Evolutionary conservation across 2,113 vertebrate species (phyloP), one percentile per base, ranked within the genome.

Genomic region (Ailurus styani): DNA sequence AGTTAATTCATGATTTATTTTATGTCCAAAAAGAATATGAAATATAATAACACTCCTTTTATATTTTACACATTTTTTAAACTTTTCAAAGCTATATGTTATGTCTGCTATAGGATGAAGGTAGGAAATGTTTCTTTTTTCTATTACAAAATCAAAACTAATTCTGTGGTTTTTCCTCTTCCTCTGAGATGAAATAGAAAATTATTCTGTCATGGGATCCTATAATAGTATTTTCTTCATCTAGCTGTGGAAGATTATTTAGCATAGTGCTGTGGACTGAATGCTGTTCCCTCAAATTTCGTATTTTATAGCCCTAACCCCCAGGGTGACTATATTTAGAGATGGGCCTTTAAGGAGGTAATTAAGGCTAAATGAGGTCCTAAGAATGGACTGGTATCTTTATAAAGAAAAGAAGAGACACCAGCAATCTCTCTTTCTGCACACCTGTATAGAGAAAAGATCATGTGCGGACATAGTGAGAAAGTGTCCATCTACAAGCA

Each of bases 201-300:
- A 4, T 7, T 54, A 6, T 62, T 34, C 12, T 47, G 6, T 23
- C n/a, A 27, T 0, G 47, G 6, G 5, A 52, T n/a, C 2, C 10
- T 93, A 21, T 27, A 70, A 27, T 34, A 60, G n/a, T 31, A 62
- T n/a, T 55, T 72, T 77, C 29, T 93, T 50, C 60, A 10, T n/a
- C 5, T 87, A 34, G 42, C 17, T 81, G 1, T 55, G 7, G 37
- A 73, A 72, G 8, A 31, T n/a, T 92, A 79, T 42, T 62, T 62
- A 92, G 23, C 13, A 57, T 57, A 42, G 8, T 14, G 4, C 34
- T 47, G 13, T 70, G 34, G 66, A 57, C 15, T 50, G 27, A 94
- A 57, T 34, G 25, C 5, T 78, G 7, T 52, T 62, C n/a, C 27
- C 60, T 45, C 52, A 37, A 54, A 29, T 47, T 78, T 64, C 47